These are phyloP conservation scores for Oscheius sp. DNA, from an alignment of 2,888 invertebrate genomes.

Conservation along the genomic window DNA sequence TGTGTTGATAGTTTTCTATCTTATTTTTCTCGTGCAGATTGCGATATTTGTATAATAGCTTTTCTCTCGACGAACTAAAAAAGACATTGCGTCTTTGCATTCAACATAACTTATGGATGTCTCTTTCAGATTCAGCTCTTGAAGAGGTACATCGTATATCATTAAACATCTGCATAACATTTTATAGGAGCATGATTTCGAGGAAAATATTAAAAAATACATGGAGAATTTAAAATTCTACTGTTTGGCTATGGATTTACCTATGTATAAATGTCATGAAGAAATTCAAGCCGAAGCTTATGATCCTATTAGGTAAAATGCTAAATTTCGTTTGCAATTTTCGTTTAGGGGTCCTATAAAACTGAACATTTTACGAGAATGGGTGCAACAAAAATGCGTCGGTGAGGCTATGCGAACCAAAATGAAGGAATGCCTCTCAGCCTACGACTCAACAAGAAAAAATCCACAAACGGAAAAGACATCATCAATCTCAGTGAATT, in stretches of 20 bases:
- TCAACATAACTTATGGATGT: conserved; percentile 7
- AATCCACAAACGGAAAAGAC: too few relatives aligned
- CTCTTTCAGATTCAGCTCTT: too few relatives aligned
- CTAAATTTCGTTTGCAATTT: too few relatives aligned
- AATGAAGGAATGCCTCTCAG: neutral
- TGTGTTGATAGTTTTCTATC: neutral
- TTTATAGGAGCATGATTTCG: neutral
- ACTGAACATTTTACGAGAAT: neutral
- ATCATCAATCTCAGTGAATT: too few relatives aligned
- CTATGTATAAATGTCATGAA: neutral
- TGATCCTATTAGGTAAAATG: too few relatives aligned
- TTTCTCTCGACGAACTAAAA: conserved; percentile 6
- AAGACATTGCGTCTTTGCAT: neutral
- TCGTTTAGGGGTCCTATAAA: too few relatives aligned
- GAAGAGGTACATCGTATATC: too few relatives aligned
- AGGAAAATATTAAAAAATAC: neutral
- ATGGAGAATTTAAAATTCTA: conserved; percentile 6
- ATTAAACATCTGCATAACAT: too few relatives aligned
- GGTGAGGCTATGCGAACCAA: neutral
- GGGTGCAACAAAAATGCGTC: neutral
- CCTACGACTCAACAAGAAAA: too few relatives aligned
- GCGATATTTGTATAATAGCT: conserved; percentile 16
- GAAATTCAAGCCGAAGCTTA: neutral
- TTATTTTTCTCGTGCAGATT: neutral
- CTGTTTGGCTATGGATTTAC: too few relatives aligned